Evolutionary conservation across 2,888 invertebrate species (phyloP).

Genomic region (Philhelius pedissequus): DNA sequence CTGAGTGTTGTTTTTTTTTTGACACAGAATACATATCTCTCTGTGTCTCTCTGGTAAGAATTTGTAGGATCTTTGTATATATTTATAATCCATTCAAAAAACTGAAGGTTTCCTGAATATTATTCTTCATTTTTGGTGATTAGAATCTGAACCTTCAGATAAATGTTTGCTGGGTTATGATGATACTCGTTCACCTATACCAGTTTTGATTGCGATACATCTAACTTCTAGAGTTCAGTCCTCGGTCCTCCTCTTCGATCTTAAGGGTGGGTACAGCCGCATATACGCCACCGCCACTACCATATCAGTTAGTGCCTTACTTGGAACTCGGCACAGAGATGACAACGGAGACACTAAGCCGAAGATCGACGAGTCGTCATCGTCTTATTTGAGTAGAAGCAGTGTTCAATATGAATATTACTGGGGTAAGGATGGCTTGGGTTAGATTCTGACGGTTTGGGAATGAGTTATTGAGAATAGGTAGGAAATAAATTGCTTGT

Average conservation of each 20-base stretch:
- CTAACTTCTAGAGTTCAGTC: too few relatives aligned
- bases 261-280: background rate
- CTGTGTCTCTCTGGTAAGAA: too few relatives aligned
- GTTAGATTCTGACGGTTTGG: background rate
- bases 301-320: background rate
- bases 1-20: too few relatives aligned
- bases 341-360: slow-evolving; percentile 25
- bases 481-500: slow-evolving; percentile 59
- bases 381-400: slow-evolving; percentile 1
- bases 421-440: background rate
- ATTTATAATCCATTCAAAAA: too few relatives aligned
- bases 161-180: too few relatives aligned
- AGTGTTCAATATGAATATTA: slow-evolving; percentile 11
- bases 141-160: too few relatives aligned
- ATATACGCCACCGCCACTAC: background rate
- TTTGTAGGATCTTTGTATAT: too few relatives aligned
- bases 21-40: too few relatives aligned
- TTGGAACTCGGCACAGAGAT: background rate
- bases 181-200: too few relatives aligned
- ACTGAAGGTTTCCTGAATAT: too few relatives aligned
- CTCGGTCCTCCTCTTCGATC: background rate
- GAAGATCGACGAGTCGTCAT: background rate
- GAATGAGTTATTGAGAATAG: background rate
- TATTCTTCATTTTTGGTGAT: too few relatives aligned
- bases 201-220: too few relatives aligned